A percentile compares a stretch with the other conserved stretches of the same genome.
Evolutionary conservation across 2,113 vertebrate genomes (phyloP).

Genomic region (Pollimyrus isidori): DNA sequence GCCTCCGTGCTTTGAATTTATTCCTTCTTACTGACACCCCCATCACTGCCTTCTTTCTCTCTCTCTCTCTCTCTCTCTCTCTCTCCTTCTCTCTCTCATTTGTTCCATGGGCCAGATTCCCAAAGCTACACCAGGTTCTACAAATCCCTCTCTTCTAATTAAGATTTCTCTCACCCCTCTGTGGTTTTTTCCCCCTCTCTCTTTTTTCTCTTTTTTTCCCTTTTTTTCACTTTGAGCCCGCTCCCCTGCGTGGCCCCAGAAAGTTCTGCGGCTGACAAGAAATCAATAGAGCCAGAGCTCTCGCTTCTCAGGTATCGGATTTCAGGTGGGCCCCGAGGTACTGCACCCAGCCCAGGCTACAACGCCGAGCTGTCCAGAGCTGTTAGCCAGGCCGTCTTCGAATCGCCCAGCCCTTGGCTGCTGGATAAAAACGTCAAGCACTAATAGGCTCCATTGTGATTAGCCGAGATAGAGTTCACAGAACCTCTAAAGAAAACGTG

Average conservation of each 20-base stretch:
- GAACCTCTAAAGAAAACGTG: constrained; percentile 59
- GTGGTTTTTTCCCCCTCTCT: neutral
- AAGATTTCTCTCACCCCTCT: constrained; percentile 62
- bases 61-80: neutral
- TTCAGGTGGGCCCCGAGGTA: constrained; percentile 64
- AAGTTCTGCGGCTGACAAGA: constrained; percentile 63
- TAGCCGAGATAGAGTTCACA: constrained; percentile 56
- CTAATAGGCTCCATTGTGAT: constrained; percentile 74
- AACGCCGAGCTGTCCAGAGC: constrained; percentile 42
- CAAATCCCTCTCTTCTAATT: constrained; percentile 65
- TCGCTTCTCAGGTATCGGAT: constrained; percentile 63
- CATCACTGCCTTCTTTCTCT: constrained; percentile 16
- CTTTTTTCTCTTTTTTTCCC: neutral
- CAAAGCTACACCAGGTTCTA: constrained; percentile 43
- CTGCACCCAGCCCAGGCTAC: constrained; percentile 29
- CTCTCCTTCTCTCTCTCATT: constrained; percentile 8
- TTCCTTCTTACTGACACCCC: constrained; percentile 37
- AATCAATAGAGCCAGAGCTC: constrained; percentile 57
- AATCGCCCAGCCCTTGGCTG: constrained; percentile 56
- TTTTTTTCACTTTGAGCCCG: neutral
- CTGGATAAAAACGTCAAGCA: constrained; percentile 65
- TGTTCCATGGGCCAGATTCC: constrained; percentile 49
- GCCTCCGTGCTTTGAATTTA: constrained; percentile 35
- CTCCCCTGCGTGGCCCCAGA: constrained; percentile 45
- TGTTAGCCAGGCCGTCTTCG: constrained; percentile 45